Percentiles rank a stretch among this genome's conserved stretches.
phyloP scores from a whole-genome alignment of 1,140 invertebrate species.

The Drosophila takahashii region DNA sequence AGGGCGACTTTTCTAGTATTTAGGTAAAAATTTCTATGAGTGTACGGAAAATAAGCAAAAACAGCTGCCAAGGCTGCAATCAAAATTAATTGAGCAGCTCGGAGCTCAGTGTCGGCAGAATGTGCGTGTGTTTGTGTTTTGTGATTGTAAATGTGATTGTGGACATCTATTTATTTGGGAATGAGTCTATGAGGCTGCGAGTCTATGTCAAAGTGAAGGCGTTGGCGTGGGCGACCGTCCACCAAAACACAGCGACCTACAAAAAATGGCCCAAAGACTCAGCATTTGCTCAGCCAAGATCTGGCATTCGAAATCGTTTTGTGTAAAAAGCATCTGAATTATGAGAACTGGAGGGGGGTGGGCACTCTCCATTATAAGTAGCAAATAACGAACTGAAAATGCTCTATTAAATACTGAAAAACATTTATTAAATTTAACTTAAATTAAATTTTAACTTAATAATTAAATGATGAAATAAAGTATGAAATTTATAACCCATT shows the following conservation, averaged over 20 bases:
- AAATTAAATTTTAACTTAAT: no score
- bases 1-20: no score
- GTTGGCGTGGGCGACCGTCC: conserved; percentile 57
- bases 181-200: conserved; percentile 4
- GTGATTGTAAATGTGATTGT: conserved; percentile 35
- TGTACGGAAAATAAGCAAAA: conserved; percentile 43
- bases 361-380: not conserved
- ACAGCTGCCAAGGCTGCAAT: conserved; percentile 80
- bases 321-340: conserved; percentile 71
- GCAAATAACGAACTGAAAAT: not conserved
- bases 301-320: conserved; percentile 55
- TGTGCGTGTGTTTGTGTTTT: conserved; percentile 21
- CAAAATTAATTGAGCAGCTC: conserved; percentile 79
- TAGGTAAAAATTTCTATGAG: no score
- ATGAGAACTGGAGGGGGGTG: conserved; percentile 31
- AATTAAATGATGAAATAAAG: no score
- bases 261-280: conserved; percentile 49
- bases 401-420: not conserved
- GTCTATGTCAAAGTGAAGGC: conserved; percentile 73
- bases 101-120: conserved; percentile 53
- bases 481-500: no score
- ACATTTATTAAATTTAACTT: no score
- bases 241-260: conserved; percentile 55
- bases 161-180: conserved; percentile 24
- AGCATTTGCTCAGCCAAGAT: conserved; percentile 28